Evolutionary conservation across 1,140 invertebrate genomes (phyloP).

Genomic region (Spodoptera litura): DNA sequence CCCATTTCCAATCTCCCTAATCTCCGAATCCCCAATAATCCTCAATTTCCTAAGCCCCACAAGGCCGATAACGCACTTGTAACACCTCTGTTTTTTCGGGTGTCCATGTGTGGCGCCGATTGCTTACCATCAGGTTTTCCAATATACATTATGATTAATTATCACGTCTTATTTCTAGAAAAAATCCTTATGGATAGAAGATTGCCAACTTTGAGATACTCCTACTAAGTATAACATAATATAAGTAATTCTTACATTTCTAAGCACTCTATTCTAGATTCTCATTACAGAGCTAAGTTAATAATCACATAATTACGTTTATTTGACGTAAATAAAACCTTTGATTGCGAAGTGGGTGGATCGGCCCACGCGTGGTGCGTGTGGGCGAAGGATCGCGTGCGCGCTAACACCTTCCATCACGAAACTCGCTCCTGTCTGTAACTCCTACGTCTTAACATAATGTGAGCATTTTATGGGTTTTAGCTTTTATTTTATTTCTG

Average conservation of each 20-base stretch:
- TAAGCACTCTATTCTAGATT: too few species aligned
- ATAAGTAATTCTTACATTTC: background rate
- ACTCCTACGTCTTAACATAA: conserved; percentile 8
- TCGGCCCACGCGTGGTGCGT: background rate
- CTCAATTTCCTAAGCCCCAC: too few species aligned
- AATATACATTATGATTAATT: too few species aligned
- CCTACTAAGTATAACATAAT: background rate
- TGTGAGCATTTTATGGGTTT: background rate
- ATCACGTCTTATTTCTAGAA: too few species aligned
- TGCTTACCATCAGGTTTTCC: too few species aligned
- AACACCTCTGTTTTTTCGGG: too few species aligned
- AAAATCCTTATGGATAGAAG: too few species aligned
- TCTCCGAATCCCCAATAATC: too few species aligned
- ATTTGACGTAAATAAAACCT: conserved; percentile 9
- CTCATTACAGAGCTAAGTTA: background rate
- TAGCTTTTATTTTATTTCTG: too few species aligned
- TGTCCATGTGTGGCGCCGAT: too few species aligned
- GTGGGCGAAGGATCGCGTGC: background rate
- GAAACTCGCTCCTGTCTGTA: background rate
- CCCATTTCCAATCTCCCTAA: too few species aligned
- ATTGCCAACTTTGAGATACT: background rate
- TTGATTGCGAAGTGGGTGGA: background rate
- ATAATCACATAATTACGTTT: conserved; percentile 1
- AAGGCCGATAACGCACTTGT: too few species aligned
- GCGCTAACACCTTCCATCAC: background rate